Conservation (phyloP, 2,797 vertebrate genomes). For the Sphaeramia orbicularis region DNA sequence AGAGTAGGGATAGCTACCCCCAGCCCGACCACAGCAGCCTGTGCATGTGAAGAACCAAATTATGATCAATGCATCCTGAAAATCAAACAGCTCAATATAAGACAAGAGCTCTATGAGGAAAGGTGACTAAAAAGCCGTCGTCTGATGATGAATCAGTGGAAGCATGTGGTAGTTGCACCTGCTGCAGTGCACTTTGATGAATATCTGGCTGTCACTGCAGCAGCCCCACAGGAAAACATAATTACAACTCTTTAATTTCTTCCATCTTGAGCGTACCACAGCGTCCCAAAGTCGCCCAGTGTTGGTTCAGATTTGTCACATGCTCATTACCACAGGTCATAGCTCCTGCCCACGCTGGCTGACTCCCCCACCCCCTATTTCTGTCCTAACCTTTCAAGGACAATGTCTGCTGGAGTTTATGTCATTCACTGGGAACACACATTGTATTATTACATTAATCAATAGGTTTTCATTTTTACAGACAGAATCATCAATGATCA, state of each 20-base stretch:
- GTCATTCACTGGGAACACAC: constrained; percentile 13
- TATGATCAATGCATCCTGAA: constrained; percentile 47
- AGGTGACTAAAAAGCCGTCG: constrained; percentile 17
- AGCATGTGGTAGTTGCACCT: constrained; percentile 51
- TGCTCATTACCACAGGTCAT: constrained; percentile 64
- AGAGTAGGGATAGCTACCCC: constrained; percentile 26
- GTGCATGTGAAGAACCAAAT: constrained; percentile 33
- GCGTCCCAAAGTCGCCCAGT: constrained; percentile 30
- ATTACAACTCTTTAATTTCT: constrained; percentile 72
- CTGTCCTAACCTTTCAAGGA: constrained; percentile 3
- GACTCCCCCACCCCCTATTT: background rate
- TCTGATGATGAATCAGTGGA: constrained; percentile 16
- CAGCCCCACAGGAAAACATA: constrained; percentile 63
- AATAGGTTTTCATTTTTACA: constrained; percentile 1
- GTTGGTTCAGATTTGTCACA: constrained; percentile 61
- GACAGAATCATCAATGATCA: background rate
- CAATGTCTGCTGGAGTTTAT: constrained; percentile 15
- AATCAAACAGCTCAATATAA: constrained; percentile 51
- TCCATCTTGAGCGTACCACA: constrained; percentile 52
- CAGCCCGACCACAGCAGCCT: constrained; percentile 37
- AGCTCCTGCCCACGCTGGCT: constrained; percentile 25
- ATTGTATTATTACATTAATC: constrained; percentile 32
- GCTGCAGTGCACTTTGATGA: constrained; percentile 67
- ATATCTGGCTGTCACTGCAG: constrained; percentile 64
- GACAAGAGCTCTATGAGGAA: constrained; percentile 23